Conservation (phyloP, 2,888 invertebrate species). For the Phyllotreta cruciferae region DNA sequence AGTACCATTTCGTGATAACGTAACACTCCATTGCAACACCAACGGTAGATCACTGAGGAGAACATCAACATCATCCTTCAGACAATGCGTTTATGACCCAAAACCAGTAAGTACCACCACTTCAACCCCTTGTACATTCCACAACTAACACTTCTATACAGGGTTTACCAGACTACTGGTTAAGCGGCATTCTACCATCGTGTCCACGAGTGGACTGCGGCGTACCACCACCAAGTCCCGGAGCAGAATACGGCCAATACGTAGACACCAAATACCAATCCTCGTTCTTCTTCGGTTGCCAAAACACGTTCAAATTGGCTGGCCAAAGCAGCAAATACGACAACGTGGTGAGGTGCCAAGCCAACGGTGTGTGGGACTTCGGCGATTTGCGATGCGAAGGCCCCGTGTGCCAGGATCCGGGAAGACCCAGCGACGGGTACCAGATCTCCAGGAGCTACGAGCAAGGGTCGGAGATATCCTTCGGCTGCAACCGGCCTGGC, state of each 20-base stretch:
- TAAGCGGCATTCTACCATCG: conserved; percentile 84
- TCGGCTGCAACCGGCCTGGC: conserved; percentile 89
- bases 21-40: conserved; percentile 81
- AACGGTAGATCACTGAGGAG: conserved; percentile 80
- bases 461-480: conserved; percentile 89
- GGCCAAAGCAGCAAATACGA: conserved; percentile 92
- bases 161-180: conserved; percentile 90
- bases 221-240: conserved; percentile 88
- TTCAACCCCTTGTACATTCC: background rate
- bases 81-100: conserved; percentile 96
- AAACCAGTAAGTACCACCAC: conserved; percentile 69
- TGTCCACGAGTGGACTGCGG: conserved; percentile 93
- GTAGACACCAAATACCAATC: conserved; percentile 90
- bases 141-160: conserved; percentile 46
- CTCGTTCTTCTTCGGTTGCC: conserved; percentile 94
- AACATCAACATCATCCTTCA: conserved; percentile 83
- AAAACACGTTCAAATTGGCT: conserved; percentile 92
- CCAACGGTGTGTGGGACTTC: conserved; percentile 96
- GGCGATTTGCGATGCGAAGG: conserved; percentile 96
- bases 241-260: conserved; percentile 91
- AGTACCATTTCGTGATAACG: conserved; percentile 89
- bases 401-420: conserved; percentile 95
- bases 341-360: conserved; percentile 89
- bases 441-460: conserved; percentile 86
- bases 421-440: conserved; percentile 89